Evolutionary conservation across 2,113 vertebrate species (phyloP).

Genomic region (Gasterosteus nipponicus): DNA sequence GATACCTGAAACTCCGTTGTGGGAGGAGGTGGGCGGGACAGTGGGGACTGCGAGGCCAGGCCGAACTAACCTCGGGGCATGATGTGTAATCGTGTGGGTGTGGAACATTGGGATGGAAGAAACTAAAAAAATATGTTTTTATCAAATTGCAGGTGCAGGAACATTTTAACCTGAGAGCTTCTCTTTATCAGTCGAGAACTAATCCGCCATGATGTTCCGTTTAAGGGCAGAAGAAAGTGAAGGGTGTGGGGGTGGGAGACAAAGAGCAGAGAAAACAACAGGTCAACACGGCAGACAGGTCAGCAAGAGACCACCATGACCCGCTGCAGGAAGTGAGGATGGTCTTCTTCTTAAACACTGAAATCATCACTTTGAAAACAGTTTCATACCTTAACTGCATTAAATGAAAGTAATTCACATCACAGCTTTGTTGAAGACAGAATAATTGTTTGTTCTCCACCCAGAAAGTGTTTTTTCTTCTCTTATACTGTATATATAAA

Average conservation of each 20-base stretch:
- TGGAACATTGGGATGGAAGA: background rate
- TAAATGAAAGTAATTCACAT: background rate
- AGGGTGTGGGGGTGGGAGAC: background rate
- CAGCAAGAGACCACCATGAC: background rate
- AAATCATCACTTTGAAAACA: background rate
- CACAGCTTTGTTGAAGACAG: too few species aligned
- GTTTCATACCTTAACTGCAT: background rate
- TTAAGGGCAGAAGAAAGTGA: background rate
- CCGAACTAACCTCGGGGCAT: slow-evolving; percentile 15
- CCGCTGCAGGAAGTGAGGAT: background rate
- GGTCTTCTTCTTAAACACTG: background rate
- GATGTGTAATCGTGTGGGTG: background rate
- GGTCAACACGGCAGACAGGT: background rate
- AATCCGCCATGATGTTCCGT: slow-evolving; percentile 3
- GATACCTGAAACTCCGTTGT: background rate
- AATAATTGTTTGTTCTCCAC: too few species aligned
- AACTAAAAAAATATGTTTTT: background rate
- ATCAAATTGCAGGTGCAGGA: background rate
- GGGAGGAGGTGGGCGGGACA: background rate
- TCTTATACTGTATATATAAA: too few species aligned
- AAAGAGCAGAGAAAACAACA: background rate
- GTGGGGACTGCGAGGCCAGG: slow-evolving; percentile 2
- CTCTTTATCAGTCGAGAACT: background rate
- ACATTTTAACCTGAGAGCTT: slow-evolving; percentile 15
- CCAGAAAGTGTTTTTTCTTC: too few species aligned